Conservation (phyloP, 2,113 vertebrate genomes). For the Myiozetetes cayanensis region DNA sequence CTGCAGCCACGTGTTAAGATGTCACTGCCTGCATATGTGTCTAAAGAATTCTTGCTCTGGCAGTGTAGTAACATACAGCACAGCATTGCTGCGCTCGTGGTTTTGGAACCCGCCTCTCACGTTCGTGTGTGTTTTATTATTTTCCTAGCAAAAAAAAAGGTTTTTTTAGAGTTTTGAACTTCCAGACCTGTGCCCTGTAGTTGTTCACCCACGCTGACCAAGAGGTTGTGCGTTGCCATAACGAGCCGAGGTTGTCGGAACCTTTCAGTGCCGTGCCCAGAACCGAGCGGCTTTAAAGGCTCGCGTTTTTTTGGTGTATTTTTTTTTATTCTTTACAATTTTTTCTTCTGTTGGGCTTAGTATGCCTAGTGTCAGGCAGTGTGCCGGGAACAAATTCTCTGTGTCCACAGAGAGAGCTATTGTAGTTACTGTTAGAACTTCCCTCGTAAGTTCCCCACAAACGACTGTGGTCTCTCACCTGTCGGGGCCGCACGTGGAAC, state of each 20-base stretch:
- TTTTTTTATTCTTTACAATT: not conserved
- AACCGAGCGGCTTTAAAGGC: not conserved
- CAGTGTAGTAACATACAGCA: not conserved
- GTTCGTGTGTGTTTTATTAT: not conserved
- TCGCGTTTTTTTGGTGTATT: too few species aligned
- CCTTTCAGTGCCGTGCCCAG: not conserved
- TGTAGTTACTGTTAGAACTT: conserved; percentile 8
- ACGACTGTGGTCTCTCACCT: not conserved
- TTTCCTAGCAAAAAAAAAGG: not conserved
- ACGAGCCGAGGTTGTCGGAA: not conserved
- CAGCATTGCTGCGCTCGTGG: not conserved
- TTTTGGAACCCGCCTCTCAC: not conserved
- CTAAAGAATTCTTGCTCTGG: not conserved
- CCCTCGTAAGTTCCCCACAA: not conserved
- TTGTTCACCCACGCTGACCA: not conserved
- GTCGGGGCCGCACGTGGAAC: not conserved
- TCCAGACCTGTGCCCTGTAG: not conserved
- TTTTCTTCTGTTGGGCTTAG: not conserved
- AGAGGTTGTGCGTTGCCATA: not conserved
- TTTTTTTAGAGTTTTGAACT: not conserved
- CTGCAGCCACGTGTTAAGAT: not conserved
- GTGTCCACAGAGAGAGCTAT: conserved; percentile 8
- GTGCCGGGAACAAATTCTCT: not conserved
- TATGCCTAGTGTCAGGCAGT: not conserved
- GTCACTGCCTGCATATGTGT: not conserved